Evolutionary conservation across 2,797 vertebrate species (phyloP), one percentile per base, ranked within the genome.

Genomic region (Xerus rutilus): DNA sequence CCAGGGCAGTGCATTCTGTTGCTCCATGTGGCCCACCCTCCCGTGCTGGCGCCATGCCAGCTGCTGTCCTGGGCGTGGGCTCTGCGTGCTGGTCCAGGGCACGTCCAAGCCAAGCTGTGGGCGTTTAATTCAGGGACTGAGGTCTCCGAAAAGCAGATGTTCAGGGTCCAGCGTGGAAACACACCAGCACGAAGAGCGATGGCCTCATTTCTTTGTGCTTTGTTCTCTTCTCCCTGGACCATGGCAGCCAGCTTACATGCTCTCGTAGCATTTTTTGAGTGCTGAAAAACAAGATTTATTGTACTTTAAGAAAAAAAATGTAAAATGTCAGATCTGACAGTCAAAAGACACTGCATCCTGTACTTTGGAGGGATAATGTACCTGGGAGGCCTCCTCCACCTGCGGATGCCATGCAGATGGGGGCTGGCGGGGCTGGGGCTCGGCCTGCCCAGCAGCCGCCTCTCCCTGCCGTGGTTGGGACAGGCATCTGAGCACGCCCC

Each of bases 71-170:
- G 23, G 54, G 54, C 6, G 54, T 57, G 20, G 54, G 54, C 54
- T 57, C 20, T 8, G 52, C 13, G 43, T 30, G 39, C 78, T 21
- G 12, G 25, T 39, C 96, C 93, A 93, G 91, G 94, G 64, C 74
- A 86, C 0, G 0, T n/a, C 96, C 73, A 62, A 92, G 77, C 89
- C 79, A 67, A 65, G 59, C 65, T 84, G 10, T 57, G 23, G 47
- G 91, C 76, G 7, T 35, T 3, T 83, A 21, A 35, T 57, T 21
- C 69, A 12, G 65, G 47, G n/a, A 17, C 70, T 3, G 49, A 30
- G 32, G 52, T 69, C n/a, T 97, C 87, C 92, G 74, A 97, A 97
- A 97, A 97, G 73, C 30, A 94, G 72, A 78, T 76, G 21, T 59
- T 97, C 69, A 93, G 94, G 88, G 54, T 28, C 97, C 57, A 78